phyloP scores from a whole-genome alignment of 2,888 invertebrate species.

The Hydroisotoma schaefferi region DNA sequence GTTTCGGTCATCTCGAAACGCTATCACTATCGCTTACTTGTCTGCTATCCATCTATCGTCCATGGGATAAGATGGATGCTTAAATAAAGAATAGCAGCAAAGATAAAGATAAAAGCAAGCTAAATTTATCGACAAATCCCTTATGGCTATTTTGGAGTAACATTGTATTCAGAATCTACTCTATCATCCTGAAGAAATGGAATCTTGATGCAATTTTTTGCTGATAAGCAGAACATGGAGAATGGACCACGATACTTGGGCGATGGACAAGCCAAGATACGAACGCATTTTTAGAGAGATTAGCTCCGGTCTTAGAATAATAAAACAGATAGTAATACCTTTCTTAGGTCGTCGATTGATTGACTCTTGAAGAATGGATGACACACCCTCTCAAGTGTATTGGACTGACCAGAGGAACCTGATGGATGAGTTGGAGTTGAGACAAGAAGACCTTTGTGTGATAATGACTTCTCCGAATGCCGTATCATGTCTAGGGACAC shows the following conservation, averaged over 20 bases:
- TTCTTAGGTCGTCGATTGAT: slow-evolving; percentile 71
- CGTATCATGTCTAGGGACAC: slow-evolving; percentile 72
- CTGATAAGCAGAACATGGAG: too few species aligned
- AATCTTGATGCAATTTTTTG: not conserved
- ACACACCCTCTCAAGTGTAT: slow-evolving; percentile 59
- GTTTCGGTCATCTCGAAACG: too few species aligned
- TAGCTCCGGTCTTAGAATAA: not conserved
- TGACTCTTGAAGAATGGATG: slow-evolving; percentile 76
- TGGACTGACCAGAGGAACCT: slow-evolving; percentile 47
- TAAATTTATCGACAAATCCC: too few species aligned
- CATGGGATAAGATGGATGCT: too few species aligned
- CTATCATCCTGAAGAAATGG: slow-evolving; percentile 1
- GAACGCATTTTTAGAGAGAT: not conserved
- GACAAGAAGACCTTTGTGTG: slow-evolving; percentile 53
- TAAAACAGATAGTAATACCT: slow-evolving; percentile 53
- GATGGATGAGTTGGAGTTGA: slow-evolving; percentile 45
- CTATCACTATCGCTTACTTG: too few species aligned
- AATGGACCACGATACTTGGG: not conserved
- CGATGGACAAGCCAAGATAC: not conserved
- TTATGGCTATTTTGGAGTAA: not conserved
- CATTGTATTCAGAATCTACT: not conserved
- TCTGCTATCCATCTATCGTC: too few species aligned
- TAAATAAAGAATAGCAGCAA: too few species aligned
- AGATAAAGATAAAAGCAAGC: too few species aligned
- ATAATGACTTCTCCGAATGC: slow-evolving; percentile 54